These are phyloP conservation scores for Xylocampa areola DNA, from an alignment of 2,888 invertebrate species.

Conservation along the genomic window DNA sequence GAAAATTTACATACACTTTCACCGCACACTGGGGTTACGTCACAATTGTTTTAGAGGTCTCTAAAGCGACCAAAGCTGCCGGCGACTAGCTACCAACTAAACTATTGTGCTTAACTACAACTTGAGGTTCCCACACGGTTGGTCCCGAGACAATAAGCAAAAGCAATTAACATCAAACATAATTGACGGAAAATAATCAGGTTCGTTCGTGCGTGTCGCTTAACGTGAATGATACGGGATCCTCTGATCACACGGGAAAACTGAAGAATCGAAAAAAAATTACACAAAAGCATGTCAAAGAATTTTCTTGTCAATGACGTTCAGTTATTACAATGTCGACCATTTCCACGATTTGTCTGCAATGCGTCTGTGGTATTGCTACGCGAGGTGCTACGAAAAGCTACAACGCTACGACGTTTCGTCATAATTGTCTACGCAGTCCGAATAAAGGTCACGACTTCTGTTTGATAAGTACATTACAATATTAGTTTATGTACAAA, in stretches of 20 bases:
- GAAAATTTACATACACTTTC: slow-evolving; percentile 47
- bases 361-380: slow-evolving; percentile 27
- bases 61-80: slow-evolving; percentile 26
- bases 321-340: slow-evolving; percentile 1
- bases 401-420: slow-evolving; percentile 45
- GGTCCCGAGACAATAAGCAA: slow-evolving; percentile 58
- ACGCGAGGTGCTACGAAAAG: slow-evolving; percentile 45
- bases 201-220: slow-evolving; percentile 56
- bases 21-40: slow-evolving; percentile 27
- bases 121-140: slow-evolving; percentile 61
- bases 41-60: slow-evolving; percentile 26
- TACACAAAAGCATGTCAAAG: slow-evolving; percentile 4
- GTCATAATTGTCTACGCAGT: slow-evolving; percentile 11
- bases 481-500: not conserved
- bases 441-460: slow-evolving; percentile 30
- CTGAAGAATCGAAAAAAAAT: slow-evolving; percentile 11
- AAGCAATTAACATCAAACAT: slow-evolving; percentile 63
- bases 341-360: slow-evolving; percentile 15
- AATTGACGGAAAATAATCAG: slow-evolving; percentile 58
- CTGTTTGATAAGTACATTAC: not conserved
- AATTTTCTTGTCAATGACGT: slow-evolving; percentile 13
- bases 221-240: slow-evolving; percentile 36
- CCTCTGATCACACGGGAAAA: slow-evolving; percentile 56
- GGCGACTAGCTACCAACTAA: slow-evolving; percentile 44
- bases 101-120: slow-evolving; percentile 37